Conservation (phyloP, 2,113 vertebrate genomes). For the Microcebus murinus region DNA sequence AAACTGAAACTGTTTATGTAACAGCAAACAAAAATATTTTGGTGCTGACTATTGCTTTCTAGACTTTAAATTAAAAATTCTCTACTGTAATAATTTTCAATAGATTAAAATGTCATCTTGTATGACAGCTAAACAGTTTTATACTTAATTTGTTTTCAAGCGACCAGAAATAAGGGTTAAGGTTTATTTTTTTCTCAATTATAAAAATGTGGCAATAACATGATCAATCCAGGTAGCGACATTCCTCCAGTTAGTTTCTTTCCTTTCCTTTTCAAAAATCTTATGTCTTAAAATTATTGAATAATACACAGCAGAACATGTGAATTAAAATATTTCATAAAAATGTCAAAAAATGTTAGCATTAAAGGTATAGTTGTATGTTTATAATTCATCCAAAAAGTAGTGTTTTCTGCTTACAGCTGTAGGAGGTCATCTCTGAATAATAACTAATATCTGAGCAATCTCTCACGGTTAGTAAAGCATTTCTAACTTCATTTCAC, state of each 20-base stretch:
- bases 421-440: neutral
- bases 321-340: slow-evolving; percentile 50
- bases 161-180: slow-evolving; percentile 32
- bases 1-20: slow-evolving; percentile 68
- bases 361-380: slow-evolving; percentile 35
- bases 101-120: slow-evolving; percentile 73
- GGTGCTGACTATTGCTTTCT: slow-evolving; percentile 56
- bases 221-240: slow-evolving; percentile 37
- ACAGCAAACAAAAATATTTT: slow-evolving; percentile 45
- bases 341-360: slow-evolving; percentile 48
- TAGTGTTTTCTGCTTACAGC: neutral
- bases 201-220: slow-evolving; percentile 59
- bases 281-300: slow-evolving; percentile 32
- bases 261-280: slow-evolving; percentile 23
- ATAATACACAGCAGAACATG: neutral
- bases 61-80: slow-evolving; percentile 73
- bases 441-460: neutral
- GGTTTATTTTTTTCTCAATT: neutral
- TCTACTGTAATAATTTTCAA: slow-evolving; percentile 69
- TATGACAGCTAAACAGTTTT: slow-evolving; percentile 68
- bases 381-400: neutral
- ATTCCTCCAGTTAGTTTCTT: slow-evolving; percentile 10
- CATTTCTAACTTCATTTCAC: neutral
- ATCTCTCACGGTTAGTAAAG: neutral
- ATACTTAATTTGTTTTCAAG: slow-evolving; percentile 78